Evolutionary conservation across 2,888 invertebrate species (phyloP).

Genomic region (Candidula unifasciata): DNA sequence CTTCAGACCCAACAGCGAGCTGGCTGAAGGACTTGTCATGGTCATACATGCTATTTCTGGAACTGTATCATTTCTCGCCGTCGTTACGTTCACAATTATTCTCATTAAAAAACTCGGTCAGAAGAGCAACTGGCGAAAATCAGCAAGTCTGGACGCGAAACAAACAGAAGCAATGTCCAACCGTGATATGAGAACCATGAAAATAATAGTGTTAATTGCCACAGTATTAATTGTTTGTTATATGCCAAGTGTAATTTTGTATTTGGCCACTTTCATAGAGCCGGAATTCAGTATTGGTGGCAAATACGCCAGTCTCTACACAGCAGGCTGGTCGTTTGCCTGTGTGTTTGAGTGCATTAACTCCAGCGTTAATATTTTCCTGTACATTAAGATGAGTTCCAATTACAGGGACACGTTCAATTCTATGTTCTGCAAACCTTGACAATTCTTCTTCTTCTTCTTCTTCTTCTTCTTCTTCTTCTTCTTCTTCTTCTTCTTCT

Average conservation of each 20-base stretch:
- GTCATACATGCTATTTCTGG: not conserved
- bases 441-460: too few relatives aligned
- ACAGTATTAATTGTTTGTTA: not conserved
- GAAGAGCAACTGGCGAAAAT: not conserved
- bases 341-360: not conserved
- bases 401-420: too few relatives aligned
- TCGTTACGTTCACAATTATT: not conserved
- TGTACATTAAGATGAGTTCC: too few relatives aligned
- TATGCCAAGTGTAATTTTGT: not conserved
- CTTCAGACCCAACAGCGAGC: accelerated
- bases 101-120: not conserved
- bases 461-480: too few relatives aligned
- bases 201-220: not conserved
- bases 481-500: too few relatives aligned
- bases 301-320: not conserved
- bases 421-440: too few relatives aligned
- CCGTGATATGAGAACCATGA: not conserved
- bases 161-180: not conserved
- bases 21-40: accelerated
- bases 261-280: not conserved
- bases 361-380: too few relatives aligned
- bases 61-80: not conserved
- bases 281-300: not conserved
- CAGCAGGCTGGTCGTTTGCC: not conserved
- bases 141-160: accelerated